These are phyloP conservation scores for Scaptodrosophila latifasciaeformis DNA, from an alignment of 2,888 invertebrate genomes.

Conservation along the genomic window DNA sequence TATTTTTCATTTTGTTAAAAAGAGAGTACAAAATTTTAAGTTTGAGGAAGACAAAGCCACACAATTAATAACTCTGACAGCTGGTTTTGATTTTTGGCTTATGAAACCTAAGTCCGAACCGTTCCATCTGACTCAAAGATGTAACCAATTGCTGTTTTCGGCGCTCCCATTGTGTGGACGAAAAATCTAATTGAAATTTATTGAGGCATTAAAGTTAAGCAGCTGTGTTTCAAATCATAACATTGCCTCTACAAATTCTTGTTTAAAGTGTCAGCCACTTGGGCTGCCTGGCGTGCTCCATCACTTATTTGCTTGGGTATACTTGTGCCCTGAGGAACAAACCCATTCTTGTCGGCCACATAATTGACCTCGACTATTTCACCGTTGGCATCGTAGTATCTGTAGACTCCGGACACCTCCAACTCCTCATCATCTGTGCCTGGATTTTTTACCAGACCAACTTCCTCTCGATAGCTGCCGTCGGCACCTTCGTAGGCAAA, in stretches of 20 bases:
- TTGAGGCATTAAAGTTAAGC: not conserved
- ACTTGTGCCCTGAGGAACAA: conserved; percentile 59
- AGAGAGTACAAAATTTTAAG: no score
- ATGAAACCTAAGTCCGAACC: no score
- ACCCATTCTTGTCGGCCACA: conserved; percentile 69
- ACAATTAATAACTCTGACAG: no score
- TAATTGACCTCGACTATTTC: conserved; percentile 64
- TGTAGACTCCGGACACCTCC: conserved; percentile 66
- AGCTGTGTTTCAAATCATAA: not conserved
- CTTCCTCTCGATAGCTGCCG: conserved; percentile 68
- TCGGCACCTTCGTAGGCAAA: conserved; percentile 64
- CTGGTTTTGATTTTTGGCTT: no score
- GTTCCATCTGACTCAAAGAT: no score
- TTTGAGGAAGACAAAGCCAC: no score
- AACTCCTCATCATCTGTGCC: conserved; percentile 49
- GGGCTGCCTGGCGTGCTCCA: conserved; percentile 38
- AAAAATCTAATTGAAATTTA: not conserved
- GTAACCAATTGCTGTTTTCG: conserved; percentile 21
- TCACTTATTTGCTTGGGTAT: conserved; percentile 51
- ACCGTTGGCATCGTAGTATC: conserved; percentile 63
- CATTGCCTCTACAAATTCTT: no score
- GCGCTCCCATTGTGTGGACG: conserved; percentile 1
- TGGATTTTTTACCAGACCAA: conserved; percentile 50
- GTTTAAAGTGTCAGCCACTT: conserved; percentile 25
- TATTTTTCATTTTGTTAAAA: no score